Evolutionary conservation across 2,888 invertebrate genomes (phyloP).

Genomic region (Mesochorus sp.): DNA sequence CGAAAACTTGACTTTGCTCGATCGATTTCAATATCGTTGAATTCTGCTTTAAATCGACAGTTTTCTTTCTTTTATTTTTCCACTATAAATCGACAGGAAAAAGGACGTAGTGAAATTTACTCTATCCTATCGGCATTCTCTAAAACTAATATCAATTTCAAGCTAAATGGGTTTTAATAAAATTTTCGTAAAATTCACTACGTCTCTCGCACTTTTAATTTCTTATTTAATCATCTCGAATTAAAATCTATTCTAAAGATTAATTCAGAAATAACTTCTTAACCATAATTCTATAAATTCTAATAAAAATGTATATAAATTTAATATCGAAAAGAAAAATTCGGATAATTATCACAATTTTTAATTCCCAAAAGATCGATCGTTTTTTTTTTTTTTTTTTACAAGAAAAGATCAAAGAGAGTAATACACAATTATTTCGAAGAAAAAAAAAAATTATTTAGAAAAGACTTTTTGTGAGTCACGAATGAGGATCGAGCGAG

Average conservation of each 20-base stretch:
- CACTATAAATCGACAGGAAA: neutral
- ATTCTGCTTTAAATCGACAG: neutral
- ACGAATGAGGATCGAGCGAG: slow-evolving; percentile 45
- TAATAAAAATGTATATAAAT: neutral
- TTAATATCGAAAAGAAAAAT: neutral
- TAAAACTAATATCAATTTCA: slow-evolving; percentile 42
- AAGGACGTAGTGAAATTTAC: slow-evolving; percentile 40
- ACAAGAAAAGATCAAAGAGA: too few species aligned
- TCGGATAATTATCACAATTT: neutral
- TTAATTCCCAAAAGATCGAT: neutral
- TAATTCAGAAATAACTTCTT: too few species aligned
- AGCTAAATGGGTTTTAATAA: slow-evolving; percentile 11
- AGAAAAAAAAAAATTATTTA: too few species aligned
- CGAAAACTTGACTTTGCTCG: slow-evolving; percentile 33
- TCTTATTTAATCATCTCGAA: neutral
- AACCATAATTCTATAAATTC: neutral
- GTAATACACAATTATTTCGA: too few species aligned
- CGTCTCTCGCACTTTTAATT: neutral
- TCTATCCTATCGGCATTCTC: slow-evolving; percentile 50
- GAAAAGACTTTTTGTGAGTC: too few species aligned
- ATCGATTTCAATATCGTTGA: too few species aligned
- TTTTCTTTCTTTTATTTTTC: neutral
- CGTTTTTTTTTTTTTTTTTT: too few species aligned
- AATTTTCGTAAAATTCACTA: slow-evolving; percentile 28
- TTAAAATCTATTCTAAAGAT: too few species aligned